Evolutionary conservation across 2,797 vertebrate genomes (phyloP), one percentile per base, ranked within the genome.

Genomic region (Phrynocephalus vlangalii): DNA sequence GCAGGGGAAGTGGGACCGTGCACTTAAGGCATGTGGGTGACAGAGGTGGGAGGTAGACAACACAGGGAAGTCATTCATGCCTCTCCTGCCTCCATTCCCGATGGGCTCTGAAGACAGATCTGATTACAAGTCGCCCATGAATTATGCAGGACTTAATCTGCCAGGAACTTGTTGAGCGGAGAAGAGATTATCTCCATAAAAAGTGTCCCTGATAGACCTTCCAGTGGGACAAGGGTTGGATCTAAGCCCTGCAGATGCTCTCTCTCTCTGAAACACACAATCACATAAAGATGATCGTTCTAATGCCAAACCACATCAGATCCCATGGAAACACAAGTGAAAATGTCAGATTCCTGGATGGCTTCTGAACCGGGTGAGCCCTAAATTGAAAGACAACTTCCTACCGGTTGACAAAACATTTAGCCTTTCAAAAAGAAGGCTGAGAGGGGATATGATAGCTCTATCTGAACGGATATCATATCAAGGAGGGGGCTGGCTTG

Each of bases 121-220:
- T 0, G 0, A 3, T 95, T 93, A 33, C 91, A n/a, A 84, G 38
- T 28, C 79, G 18, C 22, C 26, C 20, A 50, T 95, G 87, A 91
- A 95, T 94, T 94, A 94, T 95, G 94, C 85, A 92, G 52, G 9
- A 48, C 13, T 78, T 3, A 66, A 80, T 83, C 68, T 30, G 60
- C 66, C 24, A 60, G 70, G 30, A n/a, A 56, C 5, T 33, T 67
- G 38, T 52, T 70, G 60, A 8, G 26, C n/a, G n/a, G 52, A 15
- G 76, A n/a, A 67, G 38, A 48, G 60, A 9, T 28, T 11, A 33
- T 72, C 18, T 38, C 8, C 22, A 20, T 20, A 75, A 75, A 7
- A 8, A 33, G 6, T 2, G 33, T 9, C 72, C 22, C 18, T 75
- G 6, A 22, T 75, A 3, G 16, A 5, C 9, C 13, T 2, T 44